Base-by-base conservation (phyloP, 2,888 invertebrate species). In the Cryptocephalus moraei region DNA sequence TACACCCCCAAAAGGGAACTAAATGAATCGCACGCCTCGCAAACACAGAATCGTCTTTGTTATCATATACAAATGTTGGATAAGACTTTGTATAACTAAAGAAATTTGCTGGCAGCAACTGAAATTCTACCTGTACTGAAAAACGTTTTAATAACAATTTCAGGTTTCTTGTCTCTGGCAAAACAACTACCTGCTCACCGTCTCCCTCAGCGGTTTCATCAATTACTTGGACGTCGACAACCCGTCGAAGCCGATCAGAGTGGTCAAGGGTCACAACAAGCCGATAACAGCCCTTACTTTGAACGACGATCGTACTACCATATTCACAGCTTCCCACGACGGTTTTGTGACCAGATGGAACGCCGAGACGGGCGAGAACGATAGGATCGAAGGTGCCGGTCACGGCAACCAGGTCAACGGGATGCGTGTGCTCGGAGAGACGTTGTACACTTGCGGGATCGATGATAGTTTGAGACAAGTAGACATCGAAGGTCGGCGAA, bases 401-500 rank as follows among this genome's bases (percentile, higher is more conserved):
- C 99, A 99, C 71, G 92, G 90, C 1, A 95, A 94, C 74, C 95
- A 97, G 76, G 86, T 96, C 49, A 91, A 92, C 64, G 91, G 89
- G 45, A 88, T 99, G 82, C 78, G 80, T 43, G 78, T 85, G 1
- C 74, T 80, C 51, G 79, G 78, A 36, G 81, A 78, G 51, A 65
- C 74, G 0, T 75, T 97, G 31, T 84, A 91, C 56, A 90, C 94
- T 0, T 87, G 90, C 59, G 93, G 93, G 41, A 93, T 97, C 62
- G 99, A 99, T 66, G 99, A 99, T 68, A 85, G 86, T 32, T 73
- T 97, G 49, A 80, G 90, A 39, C 73, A 79, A 63, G 80, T 86
- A 12, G 78, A 79, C 60, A 62, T 71, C 22, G 69, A 72, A 56
- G 80, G 67, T 60, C 56, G 48, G 49, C 43, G 39, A 13, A 40